phyloP scores from a whole-genome alignment of 2,888 invertebrate species.

The Imbricaverruca yamaguchii region DNA sequence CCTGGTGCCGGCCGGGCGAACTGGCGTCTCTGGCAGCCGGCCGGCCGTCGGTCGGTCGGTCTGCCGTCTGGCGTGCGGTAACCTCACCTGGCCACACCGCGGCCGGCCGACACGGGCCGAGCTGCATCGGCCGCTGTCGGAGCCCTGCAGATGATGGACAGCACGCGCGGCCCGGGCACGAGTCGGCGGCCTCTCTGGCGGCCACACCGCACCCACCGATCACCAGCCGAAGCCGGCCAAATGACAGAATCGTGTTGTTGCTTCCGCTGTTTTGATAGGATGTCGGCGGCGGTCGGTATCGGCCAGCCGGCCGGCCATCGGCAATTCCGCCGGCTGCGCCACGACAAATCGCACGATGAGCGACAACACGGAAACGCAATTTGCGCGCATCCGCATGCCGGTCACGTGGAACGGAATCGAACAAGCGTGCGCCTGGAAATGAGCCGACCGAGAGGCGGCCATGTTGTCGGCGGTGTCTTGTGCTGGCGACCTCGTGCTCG shows the following conservation, averaged over 20 bases:
- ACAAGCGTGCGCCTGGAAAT: background rate
- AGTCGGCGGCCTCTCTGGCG: background rate
- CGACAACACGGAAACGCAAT: constrained; percentile 13
- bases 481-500: background rate
- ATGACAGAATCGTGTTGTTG: constrained; percentile 20
- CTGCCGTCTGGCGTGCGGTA: background rate
- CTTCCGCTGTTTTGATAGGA: constrained; percentile 17
- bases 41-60: background rate
- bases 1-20: background rate
- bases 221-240: background rate
- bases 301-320: background rate
- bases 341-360: constrained; percentile 18
- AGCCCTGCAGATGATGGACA: background rate
- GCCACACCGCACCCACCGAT: background rate
- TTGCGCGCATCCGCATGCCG: background rate
- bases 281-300: background rate
- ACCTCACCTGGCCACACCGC: background rate
- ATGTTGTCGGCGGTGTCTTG: background rate
- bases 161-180: background rate
- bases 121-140: background rate
- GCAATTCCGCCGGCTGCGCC: background rate
- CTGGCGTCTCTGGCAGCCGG: background rate
- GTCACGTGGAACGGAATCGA: background rate
- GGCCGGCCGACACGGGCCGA: background rate
- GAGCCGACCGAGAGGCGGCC: background rate